phyloP scores from a whole-genome alignment of 1,140 invertebrate genomes.

The Meloidogyne chitwoodi region DNA sequence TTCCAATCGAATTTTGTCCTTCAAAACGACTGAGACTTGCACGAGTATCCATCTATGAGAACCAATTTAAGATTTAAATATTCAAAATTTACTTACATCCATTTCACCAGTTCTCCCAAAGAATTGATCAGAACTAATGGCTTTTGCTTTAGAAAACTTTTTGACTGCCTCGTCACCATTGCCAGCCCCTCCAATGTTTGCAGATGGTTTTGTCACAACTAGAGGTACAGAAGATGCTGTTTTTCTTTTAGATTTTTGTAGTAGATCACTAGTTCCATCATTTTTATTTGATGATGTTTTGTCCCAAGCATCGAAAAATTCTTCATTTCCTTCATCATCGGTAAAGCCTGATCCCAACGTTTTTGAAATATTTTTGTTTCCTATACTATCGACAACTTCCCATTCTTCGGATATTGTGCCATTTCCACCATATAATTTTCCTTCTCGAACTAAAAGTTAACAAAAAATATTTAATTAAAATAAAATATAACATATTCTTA shows the following conservation, averaged over 20 bases:
- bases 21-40: constrained; percentile 74
- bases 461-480: too few species aligned
- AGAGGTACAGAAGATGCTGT: constrained; percentile 16
- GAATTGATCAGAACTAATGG: constrained; percentile 93
- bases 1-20: constrained; percentile 88
- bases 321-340: constrained; percentile 26
- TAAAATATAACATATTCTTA: too few species aligned
- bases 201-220: constrained; percentile 7
- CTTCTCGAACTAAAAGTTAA: neutral
- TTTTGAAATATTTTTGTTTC: neutral
- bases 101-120: constrained; percentile 70
- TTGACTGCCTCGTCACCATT: constrained; percentile 44
- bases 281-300: constrained; percentile 1
- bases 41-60: constrained; percentile 66
- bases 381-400: neutral
- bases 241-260: neutral
- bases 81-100: constrained; percentile 54
- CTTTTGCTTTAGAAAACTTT: constrained; percentile 72
- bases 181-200: neutral
- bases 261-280: neutral
- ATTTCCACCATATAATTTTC: neutral
- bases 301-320: constrained; percentile 51
- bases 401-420: neutral
- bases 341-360: neutral
- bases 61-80: neutral